A percentile compares a stretch with the other conserved stretches of the same genome.
These are phyloP conservation scores for Blennius ocellaris DNA, from an alignment of 2,113 vertebrate species.

Conservation along the genomic window DNA sequence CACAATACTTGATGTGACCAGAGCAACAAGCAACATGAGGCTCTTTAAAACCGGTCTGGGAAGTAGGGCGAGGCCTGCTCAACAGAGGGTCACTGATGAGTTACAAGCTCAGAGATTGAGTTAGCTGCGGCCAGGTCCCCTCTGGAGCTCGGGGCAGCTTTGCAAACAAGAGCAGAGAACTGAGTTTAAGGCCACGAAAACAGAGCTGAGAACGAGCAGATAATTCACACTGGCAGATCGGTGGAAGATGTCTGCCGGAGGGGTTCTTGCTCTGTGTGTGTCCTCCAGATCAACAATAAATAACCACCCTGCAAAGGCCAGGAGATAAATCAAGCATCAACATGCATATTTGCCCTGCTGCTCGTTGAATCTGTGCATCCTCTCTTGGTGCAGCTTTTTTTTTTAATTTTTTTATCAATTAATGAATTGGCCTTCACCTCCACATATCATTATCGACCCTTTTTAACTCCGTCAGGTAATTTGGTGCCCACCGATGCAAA, in stretches of 20 bases:
- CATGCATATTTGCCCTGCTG: not conserved
- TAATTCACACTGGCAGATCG: slow-evolving; percentile 57
- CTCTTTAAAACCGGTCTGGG: slow-evolving; percentile 24
- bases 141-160: slow-evolving; percentile 56
- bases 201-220: slow-evolving; percentile 48
- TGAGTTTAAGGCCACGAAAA: slow-evolving; percentile 66
- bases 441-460: slow-evolving; percentile 32
- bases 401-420: too few relatives aligned
- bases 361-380: slow-evolving; percentile 18
- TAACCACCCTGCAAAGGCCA: not conserved
- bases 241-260: slow-evolving; percentile 19
- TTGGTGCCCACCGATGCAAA: slow-evolving; percentile 13
- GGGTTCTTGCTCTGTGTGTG: slow-evolving; percentile 4
- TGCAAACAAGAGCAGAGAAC: slow-evolving; percentile 60
- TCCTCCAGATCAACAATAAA: slow-evolving; percentile 8
- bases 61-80: slow-evolving; percentile 55
- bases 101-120: slow-evolving; percentile 46
- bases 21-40: slow-evolving; percentile 22
- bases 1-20: slow-evolving; percentile 1
- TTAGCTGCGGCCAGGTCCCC: slow-evolving; percentile 64
- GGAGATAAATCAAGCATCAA: slow-evolving; percentile 10
- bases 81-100: slow-evolving; percentile 19
- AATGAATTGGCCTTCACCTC: slow-evolving; percentile 15
- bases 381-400: slow-evolving; percentile 17
- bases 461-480: slow-evolving; percentile 49